These are phyloP conservation scores for Hyla sarda DNA, from an alignment of 2,113 vertebrate genomes.

Conservation along the genomic window DNA sequence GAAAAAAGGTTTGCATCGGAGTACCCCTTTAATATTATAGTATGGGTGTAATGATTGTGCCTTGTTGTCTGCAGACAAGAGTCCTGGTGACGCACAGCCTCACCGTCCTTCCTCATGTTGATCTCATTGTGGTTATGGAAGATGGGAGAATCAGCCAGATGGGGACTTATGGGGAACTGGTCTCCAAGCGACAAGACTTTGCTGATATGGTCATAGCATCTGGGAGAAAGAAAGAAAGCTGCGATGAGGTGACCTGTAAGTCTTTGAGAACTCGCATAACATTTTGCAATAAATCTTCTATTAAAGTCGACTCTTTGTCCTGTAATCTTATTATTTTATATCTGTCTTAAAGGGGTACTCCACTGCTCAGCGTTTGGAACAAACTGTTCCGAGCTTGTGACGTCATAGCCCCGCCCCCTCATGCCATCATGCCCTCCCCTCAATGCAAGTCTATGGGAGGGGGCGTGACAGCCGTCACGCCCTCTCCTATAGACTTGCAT, in stretches of 20 bases:
- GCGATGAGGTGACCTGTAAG: slow-evolving; percentile 52
- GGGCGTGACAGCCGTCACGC: too few species aligned
- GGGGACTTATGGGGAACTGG: slow-evolving; percentile 64
- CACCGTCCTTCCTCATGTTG: slow-evolving; percentile 59
- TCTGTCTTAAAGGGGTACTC: too few species aligned
- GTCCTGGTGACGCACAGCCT: slow-evolving; percentile 68
- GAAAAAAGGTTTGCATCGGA: too few species aligned
- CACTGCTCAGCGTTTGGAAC: too few species aligned
- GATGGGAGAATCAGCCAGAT: slow-evolving; percentile 62
- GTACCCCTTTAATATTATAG: too few species aligned
- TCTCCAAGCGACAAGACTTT: slow-evolving; percentile 61
- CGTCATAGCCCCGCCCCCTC: too few species aligned
- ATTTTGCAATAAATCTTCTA: neutral
- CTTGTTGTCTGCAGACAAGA: slow-evolving; percentile 64
- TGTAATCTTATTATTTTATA: too few species aligned
- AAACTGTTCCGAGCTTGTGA: too few species aligned
- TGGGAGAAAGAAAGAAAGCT: slow-evolving; percentile 37
- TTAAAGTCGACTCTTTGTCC: too few species aligned
- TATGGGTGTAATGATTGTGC: neutral
- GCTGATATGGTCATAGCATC: slow-evolving; percentile 58
- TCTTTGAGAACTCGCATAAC: neutral
- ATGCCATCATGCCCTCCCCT: too few species aligned
- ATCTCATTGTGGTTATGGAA: slow-evolving; percentile 65
- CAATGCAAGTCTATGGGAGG: too few species aligned
- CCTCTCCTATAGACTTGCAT: too few species aligned